Evolutionary conservation across 2,888 invertebrate species (phyloP).

Genomic region (Eilema griseolum): DNA sequence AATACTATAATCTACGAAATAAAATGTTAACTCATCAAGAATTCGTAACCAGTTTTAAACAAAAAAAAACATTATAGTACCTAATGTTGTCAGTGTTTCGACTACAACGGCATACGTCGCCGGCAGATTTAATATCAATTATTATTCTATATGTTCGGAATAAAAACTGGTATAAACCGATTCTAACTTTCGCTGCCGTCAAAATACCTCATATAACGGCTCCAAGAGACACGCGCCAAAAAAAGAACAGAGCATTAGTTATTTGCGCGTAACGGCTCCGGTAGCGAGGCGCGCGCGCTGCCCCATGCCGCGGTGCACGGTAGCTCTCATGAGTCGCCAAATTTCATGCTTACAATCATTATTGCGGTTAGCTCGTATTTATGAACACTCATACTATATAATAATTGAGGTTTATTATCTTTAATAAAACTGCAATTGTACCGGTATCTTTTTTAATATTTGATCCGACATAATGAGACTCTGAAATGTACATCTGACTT

Average conservation of each 20-base stretch:
- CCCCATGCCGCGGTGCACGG: constrained; percentile 57
- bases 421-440: constrained; percentile 50
- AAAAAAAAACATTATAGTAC: constrained; percentile 32
- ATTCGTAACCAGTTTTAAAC: constrained; percentile 33
- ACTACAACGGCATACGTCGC: constrained; percentile 43
- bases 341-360: constrained; percentile 71
- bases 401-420: constrained; percentile 55
- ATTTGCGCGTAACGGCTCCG: constrained; percentile 84
- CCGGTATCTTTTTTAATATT: constrained; percentile 48
- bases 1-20: no score
- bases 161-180: constrained; percentile 72
- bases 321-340: constrained; percentile 74
- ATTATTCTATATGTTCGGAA: constrained; percentile 52
- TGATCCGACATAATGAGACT: constrained; percentile 21
- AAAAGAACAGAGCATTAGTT: constrained; percentile 75
- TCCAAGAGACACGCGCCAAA: constrained; percentile 83
- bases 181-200: constrained; percentile 83
- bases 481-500: constrained; percentile 24
- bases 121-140: constrained; percentile 50
- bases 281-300: constrained; percentile 59
- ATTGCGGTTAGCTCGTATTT: constrained; percentile 54
- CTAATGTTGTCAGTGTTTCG: constrained; percentile 38
- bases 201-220: constrained; percentile 78
- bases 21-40: constrained; percentile 33
- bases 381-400: constrained; percentile 51